phyloP scores from a whole-genome alignment of 1,140 invertebrate genomes.

The Heliconius hermathena region DNA sequence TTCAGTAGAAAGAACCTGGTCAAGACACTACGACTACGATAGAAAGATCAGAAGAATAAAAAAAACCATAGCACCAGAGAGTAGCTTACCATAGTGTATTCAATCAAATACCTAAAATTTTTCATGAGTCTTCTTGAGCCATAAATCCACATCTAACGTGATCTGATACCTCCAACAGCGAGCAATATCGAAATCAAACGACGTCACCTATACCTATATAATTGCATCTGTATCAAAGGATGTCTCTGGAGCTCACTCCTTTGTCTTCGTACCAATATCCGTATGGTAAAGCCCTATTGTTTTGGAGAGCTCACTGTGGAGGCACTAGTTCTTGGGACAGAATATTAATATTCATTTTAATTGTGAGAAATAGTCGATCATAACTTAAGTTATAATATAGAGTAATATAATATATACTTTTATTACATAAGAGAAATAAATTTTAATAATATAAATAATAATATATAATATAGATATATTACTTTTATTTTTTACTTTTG shows the following conservation, averaged over 20 bases:
- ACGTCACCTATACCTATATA: background rate
- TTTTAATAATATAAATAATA: too few species aligned
- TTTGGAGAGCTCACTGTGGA: background rate
- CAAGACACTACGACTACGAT: too few species aligned
- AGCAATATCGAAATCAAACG: background rate
- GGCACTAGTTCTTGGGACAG: background rate
- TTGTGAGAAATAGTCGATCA: background rate
- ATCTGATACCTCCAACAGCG: background rate
- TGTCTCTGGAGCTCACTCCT: background rate
- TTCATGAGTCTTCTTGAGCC: too few species aligned
- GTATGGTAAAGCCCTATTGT: background rate
- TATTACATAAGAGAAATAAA: too few species aligned
- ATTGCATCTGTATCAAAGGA: slow-evolving; percentile 4
- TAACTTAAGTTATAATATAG: background rate
- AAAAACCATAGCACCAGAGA: too few species aligned
- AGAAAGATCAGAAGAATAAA: too few species aligned
- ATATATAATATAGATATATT: too few species aligned
- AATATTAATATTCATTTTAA: background rate
- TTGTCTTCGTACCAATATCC: slow-evolving; percentile 1
- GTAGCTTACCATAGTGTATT: too few species aligned
- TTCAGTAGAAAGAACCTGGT: too few species aligned
- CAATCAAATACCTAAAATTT: too few species aligned
- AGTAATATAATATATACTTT: too few species aligned
- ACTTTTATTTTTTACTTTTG: too few species aligned
- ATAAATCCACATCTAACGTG: background rate